phyloP scores from a whole-genome alignment of 2,888 invertebrate genomes.

The Pantelozetes paolii region DNA sequence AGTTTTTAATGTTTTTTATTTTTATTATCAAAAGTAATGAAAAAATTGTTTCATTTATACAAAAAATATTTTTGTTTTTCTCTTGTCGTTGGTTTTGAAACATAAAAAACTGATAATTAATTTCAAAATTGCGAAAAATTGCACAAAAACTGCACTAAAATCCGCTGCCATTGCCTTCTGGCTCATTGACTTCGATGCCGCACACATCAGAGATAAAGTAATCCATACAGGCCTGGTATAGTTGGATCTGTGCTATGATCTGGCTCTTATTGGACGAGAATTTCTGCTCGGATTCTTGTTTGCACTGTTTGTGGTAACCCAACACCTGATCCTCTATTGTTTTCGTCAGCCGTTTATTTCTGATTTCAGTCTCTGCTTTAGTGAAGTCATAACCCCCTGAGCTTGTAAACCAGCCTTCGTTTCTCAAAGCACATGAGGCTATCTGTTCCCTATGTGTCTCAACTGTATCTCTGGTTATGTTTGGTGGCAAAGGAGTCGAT shows the following conservation, averaged over 20 bases:
- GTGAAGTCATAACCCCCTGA: slow-evolving; percentile 38
- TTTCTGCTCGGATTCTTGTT: slow-evolving; percentile 42
- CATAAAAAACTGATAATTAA: background rate
- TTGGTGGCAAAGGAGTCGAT: slow-evolving; percentile 42
- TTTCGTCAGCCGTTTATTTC: slow-evolving; percentile 36
- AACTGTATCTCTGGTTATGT: slow-evolving; percentile 44
- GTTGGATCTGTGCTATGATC: slow-evolving; percentile 43
- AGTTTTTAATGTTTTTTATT: background rate
- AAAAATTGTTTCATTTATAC: background rate
- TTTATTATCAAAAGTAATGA: background rate
- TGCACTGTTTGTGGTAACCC: slow-evolving; percentile 42
- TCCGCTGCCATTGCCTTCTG: slow-evolving; percentile 6
- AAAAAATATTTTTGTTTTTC: background rate
- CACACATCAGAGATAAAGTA: slow-evolving; percentile 44
- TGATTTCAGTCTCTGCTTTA: slow-evolving; percentile 44
- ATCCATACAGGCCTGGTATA: slow-evolving; percentile 45
- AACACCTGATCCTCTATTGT: slow-evolving; percentile 41
- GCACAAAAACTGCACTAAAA: slow-evolving; percentile 5
- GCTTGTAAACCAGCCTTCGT: slow-evolving; percentile 42
- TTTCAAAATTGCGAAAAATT: no score
- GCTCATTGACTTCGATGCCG: slow-evolving; percentile 42
- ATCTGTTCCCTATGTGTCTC: slow-evolving; percentile 44
- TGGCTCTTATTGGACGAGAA: slow-evolving; percentile 38
- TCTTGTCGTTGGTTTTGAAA: background rate
- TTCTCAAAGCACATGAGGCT: slow-evolving; percentile 44